These are phyloP conservation scores for Leucosticte australis DNA, from an alignment of 2,113 vertebrate species.

Conservation along the genomic window DNA sequence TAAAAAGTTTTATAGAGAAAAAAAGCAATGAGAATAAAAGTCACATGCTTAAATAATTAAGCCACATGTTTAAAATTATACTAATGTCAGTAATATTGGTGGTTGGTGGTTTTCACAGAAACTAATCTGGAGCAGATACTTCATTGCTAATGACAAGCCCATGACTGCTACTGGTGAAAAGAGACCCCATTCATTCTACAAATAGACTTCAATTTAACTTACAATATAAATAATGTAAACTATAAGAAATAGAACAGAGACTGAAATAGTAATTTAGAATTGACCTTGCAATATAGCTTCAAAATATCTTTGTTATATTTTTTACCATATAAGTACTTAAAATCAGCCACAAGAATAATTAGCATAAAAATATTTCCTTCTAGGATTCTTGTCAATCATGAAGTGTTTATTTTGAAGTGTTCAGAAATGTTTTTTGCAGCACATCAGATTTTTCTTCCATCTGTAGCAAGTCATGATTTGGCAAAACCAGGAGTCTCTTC, in stretches of 20 bases:
- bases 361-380: not conserved
- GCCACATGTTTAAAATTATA: not conserved
- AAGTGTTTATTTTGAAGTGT: not conserved
- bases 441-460: not conserved
- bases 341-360: not conserved
- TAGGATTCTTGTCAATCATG: not conserved
- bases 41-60: not conserved
- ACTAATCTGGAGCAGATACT: not conserved
- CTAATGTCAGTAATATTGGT: not conserved
- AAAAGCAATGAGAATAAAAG: not conserved
- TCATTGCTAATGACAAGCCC: not conserved
- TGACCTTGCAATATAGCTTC: not conserved
- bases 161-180: not conserved
- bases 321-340: not conserved
- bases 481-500: not conserved
- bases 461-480: not conserved
- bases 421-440: not conserved
- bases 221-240: not conserved
- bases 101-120: not conserved
- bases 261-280: not conserved
- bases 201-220: not conserved
- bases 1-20: not conserved
- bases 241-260: not conserved
- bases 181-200: not conserved
- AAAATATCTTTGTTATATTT: not conserved